phyloP scores from a whole-genome alignment of 2,888 invertebrate genomes.

The Drosophila aldrichi region DNA sequence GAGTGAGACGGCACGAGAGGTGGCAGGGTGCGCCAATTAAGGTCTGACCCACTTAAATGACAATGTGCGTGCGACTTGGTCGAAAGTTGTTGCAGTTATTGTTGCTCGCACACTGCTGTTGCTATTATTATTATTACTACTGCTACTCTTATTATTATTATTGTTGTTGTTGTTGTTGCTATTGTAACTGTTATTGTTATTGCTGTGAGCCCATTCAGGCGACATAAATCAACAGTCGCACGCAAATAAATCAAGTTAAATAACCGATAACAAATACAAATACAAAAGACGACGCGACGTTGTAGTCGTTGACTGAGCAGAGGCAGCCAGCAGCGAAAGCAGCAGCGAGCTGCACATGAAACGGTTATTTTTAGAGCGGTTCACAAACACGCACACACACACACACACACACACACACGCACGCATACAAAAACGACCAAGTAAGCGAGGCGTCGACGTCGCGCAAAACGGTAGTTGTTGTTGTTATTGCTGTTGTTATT shows the following conservation, averaged over 20 bases:
- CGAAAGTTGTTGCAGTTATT: constrained; percentile 36
- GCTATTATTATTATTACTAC: constrained; percentile 8
- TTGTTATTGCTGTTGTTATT: constrained; percentile 14
- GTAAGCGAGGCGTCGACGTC: constrained; percentile 39
- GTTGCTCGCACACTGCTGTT: constrained; percentile 10
- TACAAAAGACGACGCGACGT: constrained; percentile 23
- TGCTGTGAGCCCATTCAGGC: constrained; percentile 48
- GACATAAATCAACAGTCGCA: constrained; percentile 77
- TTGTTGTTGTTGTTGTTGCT: constrained; percentile 19
- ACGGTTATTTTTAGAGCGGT: constrained; percentile 75
- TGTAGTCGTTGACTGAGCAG: constrained; percentile 11
- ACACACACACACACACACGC: constrained; percentile 30
- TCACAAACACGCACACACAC: constrained; percentile 41
- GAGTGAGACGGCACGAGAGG: background rate
- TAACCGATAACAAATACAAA: constrained; percentile 77
- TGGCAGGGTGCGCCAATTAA: constrained; percentile 64
- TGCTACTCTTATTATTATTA: constrained; percentile 6
- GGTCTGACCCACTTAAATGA: constrained; percentile 73
- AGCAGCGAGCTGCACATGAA: constrained; percentile 62
- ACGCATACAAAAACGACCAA: constrained; percentile 13
- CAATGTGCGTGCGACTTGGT: constrained; percentile 67
- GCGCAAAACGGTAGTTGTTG: constrained; percentile 64
- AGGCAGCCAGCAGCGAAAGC: constrained; percentile 22
- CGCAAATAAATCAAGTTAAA: constrained; percentile 80
- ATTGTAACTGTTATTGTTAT: constrained; percentile 29